phyloP scores from a whole-genome alignment of 2,888 invertebrate genomes.

The Leucophenga maculata region DNA sequence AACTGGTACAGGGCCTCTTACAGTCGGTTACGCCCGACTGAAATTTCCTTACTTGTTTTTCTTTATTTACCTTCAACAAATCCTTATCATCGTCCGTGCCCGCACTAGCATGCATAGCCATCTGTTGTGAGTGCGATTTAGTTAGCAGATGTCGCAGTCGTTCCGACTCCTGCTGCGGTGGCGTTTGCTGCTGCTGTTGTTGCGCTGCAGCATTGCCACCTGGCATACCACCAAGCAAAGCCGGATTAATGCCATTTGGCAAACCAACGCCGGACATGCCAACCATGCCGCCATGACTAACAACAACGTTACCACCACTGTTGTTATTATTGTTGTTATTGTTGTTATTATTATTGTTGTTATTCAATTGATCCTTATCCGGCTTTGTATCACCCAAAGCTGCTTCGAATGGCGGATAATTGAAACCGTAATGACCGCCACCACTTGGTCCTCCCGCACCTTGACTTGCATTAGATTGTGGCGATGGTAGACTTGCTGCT shows the following conservation, averaged over 20 bases:
- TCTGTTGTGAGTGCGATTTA: constrained; percentile 61
- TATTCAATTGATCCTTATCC: constrained; percentile 62
- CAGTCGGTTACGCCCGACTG: too few relatives aligned
- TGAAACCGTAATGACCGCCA: constrained; percentile 55
- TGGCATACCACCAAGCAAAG: constrained; percentile 40
- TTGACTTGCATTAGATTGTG: constrained; percentile 71
- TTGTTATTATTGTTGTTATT: constrained; percentile 64
- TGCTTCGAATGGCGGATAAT: constrained; percentile 61
- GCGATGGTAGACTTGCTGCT: constrained; percentile 73
- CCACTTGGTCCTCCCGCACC: constrained; percentile 47
- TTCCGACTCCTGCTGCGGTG: constrained; percentile 71
- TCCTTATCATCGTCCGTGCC: constrained; percentile 65
- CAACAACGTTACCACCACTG: neutral
- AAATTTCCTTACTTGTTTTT: too few relatives aligned
- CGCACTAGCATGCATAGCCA: constrained; percentile 43
- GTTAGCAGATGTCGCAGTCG: constrained; percentile 73
- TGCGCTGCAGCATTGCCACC: constrained; percentile 54
- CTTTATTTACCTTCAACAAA: constrained; percentile 53
- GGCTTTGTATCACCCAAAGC: constrained; percentile 54
- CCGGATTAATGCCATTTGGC: constrained; percentile 28
- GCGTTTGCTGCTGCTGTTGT: constrained; percentile 43
- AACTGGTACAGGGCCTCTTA: too few relatives aligned
- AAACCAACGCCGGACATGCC: constrained; percentile 58
- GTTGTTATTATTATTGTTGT: constrained; percentile 70
- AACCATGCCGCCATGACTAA: constrained; percentile 22